Conservation (phyloP, 23 tunicate genomes). For the Ciona savignyi region DNA sequence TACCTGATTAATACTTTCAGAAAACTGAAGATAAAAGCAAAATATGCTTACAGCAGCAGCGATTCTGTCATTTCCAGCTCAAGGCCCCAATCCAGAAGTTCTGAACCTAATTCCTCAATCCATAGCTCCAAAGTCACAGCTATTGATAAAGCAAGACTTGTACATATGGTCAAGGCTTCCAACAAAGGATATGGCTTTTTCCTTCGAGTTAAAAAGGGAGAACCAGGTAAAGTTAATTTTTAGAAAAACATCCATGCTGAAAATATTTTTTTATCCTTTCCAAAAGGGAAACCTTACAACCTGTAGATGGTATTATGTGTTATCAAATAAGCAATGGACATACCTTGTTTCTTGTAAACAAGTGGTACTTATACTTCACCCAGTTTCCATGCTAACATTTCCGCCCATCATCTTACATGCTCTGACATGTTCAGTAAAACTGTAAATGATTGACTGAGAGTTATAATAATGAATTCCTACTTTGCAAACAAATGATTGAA, state of each 20-base stretch:
- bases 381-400: no score
- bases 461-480: no score
- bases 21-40: conserved; percentile 65
- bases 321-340: no score
- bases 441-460: no score
- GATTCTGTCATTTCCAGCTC: conserved; percentile 8
- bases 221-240: conserved; percentile 20
- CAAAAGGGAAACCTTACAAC: no score
- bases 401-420: no score
- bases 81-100: conserved; percentile 8
- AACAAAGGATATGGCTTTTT: conserved; percentile 72
- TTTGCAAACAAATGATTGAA: no score
- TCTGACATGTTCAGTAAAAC: no score
- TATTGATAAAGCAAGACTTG: conserved; percentile 38
- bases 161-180: conserved; percentile 40
- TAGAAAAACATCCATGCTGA: not conserved
- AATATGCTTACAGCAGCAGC: conserved; percentile 45
- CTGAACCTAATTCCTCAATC: conserved; percentile 5
- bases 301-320: no score
- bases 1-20: conserved; percentile 14
- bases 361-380: no score
- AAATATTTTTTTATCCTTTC: no score
- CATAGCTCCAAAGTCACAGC: conserved; percentile 7
- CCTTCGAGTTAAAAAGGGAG: conserved; percentile 35
- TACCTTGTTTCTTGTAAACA: no score